Conservation (phyloP, 2,797 vertebrate genomes). For the Choloepus didactylus region DNA sequence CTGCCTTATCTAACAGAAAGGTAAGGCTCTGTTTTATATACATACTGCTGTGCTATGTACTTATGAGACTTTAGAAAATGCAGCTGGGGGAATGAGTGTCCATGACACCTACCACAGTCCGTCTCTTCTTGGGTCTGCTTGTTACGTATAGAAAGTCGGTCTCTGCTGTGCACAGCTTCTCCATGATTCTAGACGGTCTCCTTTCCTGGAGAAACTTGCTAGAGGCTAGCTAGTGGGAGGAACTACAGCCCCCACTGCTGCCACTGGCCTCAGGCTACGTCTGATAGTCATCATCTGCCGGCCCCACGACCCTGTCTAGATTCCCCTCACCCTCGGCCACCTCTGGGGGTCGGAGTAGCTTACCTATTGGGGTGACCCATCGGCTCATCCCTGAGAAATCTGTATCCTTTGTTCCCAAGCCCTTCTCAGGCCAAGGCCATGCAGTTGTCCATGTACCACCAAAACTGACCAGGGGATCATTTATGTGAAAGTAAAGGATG, state of each 20-base stretch:
- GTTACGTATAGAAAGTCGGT: not conserved
- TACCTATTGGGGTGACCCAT: not conserved
- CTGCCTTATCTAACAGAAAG: slow-evolving; percentile 23
- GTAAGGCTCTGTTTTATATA: not conserved
- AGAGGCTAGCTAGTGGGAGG: not conserved
- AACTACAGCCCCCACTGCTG: not conserved
- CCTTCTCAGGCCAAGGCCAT: not conserved
- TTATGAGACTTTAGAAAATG: not conserved
- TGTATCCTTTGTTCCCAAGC: not conserved
- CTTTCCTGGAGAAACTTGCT: not conserved
- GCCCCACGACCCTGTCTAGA: not conserved
- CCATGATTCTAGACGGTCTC: not conserved
- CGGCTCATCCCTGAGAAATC: not conserved
- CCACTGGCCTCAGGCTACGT: not conserved
- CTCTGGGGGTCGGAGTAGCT: not conserved
- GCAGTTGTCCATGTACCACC: not conserved
- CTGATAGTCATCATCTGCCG: not conserved
- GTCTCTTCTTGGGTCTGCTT: not conserved
- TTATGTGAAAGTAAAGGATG: not conserved
- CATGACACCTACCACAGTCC: no score
- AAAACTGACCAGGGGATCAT: not conserved
- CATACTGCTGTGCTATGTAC: not conserved
- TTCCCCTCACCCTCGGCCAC: not conserved
- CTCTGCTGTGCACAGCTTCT: not conserved
- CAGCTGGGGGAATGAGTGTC: not conserved